Conservation (phyloP, 2,113 vertebrate genomes). For the Erythrocebus patas region DNA sequence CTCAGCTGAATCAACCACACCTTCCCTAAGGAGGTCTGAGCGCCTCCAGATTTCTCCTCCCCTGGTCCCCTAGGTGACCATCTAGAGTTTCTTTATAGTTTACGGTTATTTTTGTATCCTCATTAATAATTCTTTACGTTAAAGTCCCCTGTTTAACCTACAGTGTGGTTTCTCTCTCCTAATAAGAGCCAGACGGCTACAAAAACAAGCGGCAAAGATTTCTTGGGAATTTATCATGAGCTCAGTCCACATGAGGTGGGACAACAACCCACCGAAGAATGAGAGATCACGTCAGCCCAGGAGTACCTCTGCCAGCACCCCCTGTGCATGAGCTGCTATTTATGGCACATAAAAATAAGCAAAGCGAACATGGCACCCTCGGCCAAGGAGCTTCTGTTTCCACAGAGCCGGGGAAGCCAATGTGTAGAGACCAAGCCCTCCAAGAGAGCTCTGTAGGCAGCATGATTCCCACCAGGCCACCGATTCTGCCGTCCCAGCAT, state of each 20-base stretch:
- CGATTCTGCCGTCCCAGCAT: rapidly evolving
- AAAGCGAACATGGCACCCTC: rapidly evolving
- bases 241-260: too few relatives aligned
- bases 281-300: too few relatives aligned
- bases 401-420: background rate
- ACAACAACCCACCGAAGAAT: rapidly evolving
- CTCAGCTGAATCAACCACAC: background rate
- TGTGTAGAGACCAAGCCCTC: rapidly evolving
- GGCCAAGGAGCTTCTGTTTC: background rate
- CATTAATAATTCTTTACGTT: background rate
- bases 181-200: background rate
- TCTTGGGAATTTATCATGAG: background rate
- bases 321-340: rapidly evolving
- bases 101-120: background rate
- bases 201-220: background rate
- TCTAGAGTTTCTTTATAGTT: background rate
- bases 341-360: rapidly evolving
- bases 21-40: too few relatives aligned
- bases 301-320: too few relatives aligned
- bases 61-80: too few relatives aligned
- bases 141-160: background rate
- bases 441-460: background rate
- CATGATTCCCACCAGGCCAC: background rate
- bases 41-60: background rate
- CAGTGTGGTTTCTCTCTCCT: background rate